These are phyloP conservation scores for Catagonus wagneri DNA, from an alignment of 2,113 vertebrate species.

Conservation along the genomic window DNA sequence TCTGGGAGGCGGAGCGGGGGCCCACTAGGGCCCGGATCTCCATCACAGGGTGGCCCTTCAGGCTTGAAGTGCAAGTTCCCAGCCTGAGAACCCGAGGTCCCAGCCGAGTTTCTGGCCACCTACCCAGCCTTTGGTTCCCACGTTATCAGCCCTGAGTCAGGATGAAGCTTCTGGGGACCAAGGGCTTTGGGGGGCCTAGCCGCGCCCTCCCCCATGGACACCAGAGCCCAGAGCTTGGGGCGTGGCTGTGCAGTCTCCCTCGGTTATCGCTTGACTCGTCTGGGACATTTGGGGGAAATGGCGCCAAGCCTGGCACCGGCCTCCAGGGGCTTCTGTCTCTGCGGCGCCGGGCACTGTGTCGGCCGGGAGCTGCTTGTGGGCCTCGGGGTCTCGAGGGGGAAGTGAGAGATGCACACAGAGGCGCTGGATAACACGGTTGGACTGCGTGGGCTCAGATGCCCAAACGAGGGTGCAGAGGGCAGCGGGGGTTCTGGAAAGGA, in stretches of 20 bases:
- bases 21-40: rapidly evolving
- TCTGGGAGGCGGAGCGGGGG: background rate
- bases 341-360: rapidly evolving
- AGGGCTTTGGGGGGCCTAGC: background rate
- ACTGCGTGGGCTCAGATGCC: rapidly evolving
- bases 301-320: rapidly evolving
- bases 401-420: rapidly evolving
- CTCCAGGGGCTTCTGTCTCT: rapidly evolving
- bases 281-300: rapidly evolving
- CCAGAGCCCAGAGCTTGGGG: too few species aligned
- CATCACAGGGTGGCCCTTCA: rapidly evolving
- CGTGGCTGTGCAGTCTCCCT: too few species aligned
- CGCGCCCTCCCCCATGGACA: too few species aligned
- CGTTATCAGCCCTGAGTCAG: rapidly evolving
- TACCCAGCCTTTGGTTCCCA: background rate
- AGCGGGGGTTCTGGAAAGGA: background rate
- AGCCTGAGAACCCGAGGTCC: rapidly evolving
- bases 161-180: background rate
- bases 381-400: rapidly evolving
- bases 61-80: background rate
- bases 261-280: too few species aligned
- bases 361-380: rapidly evolving
- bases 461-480: rapidly evolving
- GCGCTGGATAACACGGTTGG: rapidly evolving
- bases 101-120: background rate